Percentiles rank a stretch among this genome's conserved stretches.
Conservation (phyloP, 2,888 invertebrate species). For the Hemaris fuciformis region DNA sequence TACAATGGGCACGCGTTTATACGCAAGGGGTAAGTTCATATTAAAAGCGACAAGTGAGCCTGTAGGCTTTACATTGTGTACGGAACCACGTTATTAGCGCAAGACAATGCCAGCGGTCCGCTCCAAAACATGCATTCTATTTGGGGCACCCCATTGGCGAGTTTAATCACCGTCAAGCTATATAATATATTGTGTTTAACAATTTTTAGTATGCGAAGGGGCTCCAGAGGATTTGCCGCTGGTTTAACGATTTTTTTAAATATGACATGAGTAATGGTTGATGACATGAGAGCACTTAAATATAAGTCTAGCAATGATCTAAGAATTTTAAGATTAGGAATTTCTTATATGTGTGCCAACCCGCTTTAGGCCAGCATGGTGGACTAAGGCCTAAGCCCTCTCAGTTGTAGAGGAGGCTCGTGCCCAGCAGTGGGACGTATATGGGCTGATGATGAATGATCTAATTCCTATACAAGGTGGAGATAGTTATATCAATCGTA, state of each 20-base stretch:
- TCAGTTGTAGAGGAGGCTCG: neutral
- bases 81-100: slow-evolving; percentile 14
- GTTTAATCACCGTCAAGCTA: neutral
- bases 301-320: too few relatives aligned
- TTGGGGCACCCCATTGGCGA: neutral
- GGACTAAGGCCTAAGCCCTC: neutral
- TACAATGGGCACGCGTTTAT: slow-evolving; percentile 1
- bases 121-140: neutral
- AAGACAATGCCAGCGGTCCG: neutral
- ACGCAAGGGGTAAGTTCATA: slow-evolving; percentile 55
- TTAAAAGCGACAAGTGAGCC: slow-evolving; percentile 40
- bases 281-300: too few relatives aligned
- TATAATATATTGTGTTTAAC: neutral
- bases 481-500: too few relatives aligned
- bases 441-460: neutral
- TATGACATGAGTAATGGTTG: too few relatives aligned
- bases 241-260: too few relatives aligned
- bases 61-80: slow-evolving; percentile 16
- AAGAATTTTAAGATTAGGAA: too few relatives aligned
- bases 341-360: neutral
- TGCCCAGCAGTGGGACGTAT: neutral
- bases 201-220: too few relatives aligned
- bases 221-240: too few relatives aligned
- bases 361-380: neutral
- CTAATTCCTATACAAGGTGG: too few relatives aligned